Evolutionary conservation across 2,888 invertebrate species (phyloP), one percentile per base, ranked within the genome.

Genomic region (Chymomyza caudatula): DNA sequence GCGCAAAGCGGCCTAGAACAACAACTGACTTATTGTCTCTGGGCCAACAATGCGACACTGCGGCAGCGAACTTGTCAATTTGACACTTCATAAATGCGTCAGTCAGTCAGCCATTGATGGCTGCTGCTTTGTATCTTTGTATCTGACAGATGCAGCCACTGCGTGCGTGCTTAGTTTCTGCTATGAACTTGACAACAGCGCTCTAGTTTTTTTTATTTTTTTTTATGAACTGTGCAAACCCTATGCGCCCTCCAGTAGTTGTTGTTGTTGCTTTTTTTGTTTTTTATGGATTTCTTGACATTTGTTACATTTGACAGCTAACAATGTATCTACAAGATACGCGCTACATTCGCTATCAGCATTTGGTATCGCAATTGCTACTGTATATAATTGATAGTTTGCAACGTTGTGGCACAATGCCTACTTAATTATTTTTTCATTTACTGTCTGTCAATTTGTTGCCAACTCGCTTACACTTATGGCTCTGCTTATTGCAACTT

Each of bases 231-330:
- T 61, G 53, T 57, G n/a, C 20, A 57, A 37, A 55, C 25, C 37
- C 23, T 17, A 29, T 29, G 17, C 19, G 29, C 20, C 52, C 47
- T 58, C 23, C n/a, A n/a, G n/a, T n/a, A n/a, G n/a, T 44, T 47
- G 13, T n/a, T 57, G 25, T 20, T 13, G 51, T 20, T 13, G 19
- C 2, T 11, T 22, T 17, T 43, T 15, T 43, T 0, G 15, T 49
- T 60, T 37, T 53, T 68, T 47, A 65, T 59, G 70, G 69, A 68
- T 81, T 71, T 73, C 68, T 74, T 83, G 83, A 83, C 85, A 83
- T 83, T 83, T 83, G 83, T 83, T 83, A 86, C 77, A 86, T 86
- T 86, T 83, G 83, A 83, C 83, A 83, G 85, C 78, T 78, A 83
- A 86, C 83, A 83, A 83, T 76, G 85, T 70, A 73, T 72, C 75